Base-by-base conservation (phyloP, 2,888 invertebrate genomes). In the Rutpela maculata region DNA sequence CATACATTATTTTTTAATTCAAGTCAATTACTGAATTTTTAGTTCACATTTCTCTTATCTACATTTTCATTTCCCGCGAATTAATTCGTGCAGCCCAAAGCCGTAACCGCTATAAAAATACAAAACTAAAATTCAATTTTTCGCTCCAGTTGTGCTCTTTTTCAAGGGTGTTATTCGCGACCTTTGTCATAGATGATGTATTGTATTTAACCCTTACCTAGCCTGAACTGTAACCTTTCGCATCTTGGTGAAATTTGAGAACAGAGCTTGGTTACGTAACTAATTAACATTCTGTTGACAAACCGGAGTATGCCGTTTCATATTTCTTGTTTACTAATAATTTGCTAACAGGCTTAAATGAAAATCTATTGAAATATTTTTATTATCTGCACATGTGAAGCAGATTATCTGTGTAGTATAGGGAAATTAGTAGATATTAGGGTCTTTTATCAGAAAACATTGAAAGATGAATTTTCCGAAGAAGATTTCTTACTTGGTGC, bases 231-330 rank as follows among this genome's bases (percentile, higher is more conserved):
- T 43, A 43, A 11, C 6, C 50, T 15, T n/a, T 50, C 50, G 50
- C n/a, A 50, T 50, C n/a, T 50, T 50, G 5, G 50, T 50, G n/a
- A 17, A 50, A 2, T 50, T n/a, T 50, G n/a, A 7, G 12, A 17
- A n/a, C 3, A 50, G n/a, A n/a, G 6, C 4, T 50, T 15, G 50
- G n/a, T n/a, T 12, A 43, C 43, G 9, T n/a, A 6, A n/a, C 50
- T n/a, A 50, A 50, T 50, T 50, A 50, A 50, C 50, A 50, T 50
- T 50, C 50, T 50, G n/a, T 50, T 50, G 50, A 50, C 50, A 50
- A 50, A 17, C n/a, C 12, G 50, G n/a, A 6, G 7, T 5, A 43
- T 43, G 3, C 12, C 4, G 4, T 43, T 50, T 5, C n/a, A n/a
- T 12, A 50, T n/a, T 50, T n/a, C 50, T n/a, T 50, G 50, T 50